Evolutionary conservation across 30 jellyfish, hydroid and myxozoan species (phyloP).

Genomic region (Pelagia noctiluca): DNA sequence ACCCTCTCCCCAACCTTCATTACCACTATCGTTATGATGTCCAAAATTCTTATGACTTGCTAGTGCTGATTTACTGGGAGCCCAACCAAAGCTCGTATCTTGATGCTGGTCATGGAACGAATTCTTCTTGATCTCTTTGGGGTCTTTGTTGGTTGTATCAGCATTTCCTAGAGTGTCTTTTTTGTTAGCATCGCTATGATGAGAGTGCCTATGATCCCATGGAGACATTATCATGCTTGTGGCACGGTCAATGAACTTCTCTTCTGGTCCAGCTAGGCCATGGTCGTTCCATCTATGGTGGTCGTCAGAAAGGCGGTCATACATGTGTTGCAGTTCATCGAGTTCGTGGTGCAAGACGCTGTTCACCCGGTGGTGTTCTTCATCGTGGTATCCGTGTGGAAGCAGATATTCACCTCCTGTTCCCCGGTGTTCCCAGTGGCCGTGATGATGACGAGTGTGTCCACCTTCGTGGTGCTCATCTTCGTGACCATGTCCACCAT

Average conservation of each 20-base stretch:
- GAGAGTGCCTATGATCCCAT: slow-evolving; percentile 51
- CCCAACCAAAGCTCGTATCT: neutral
- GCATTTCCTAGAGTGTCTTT: slow-evolving; percentile 24
- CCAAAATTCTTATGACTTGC: neutral
- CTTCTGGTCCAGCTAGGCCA: slow-evolving; percentile 79
- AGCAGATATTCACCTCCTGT: slow-evolving; percentile 71
- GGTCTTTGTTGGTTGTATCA: slow-evolving; percentile 13
- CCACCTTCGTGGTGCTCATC: slow-evolving; percentile 8
- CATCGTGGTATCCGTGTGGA: slow-evolving; percentile 61
- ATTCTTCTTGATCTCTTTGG: neutral
- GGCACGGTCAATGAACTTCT: slow-evolving; percentile 73
- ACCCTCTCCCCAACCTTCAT: neutral
- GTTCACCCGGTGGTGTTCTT: slow-evolving; percentile 62
- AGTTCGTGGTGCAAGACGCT: slow-evolving; percentile 53
- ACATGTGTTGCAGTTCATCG: slow-evolving; percentile 53
- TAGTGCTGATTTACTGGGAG: slow-evolving; percentile 11
- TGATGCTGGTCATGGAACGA: neutral
- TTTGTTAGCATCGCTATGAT: slow-evolving; percentile 45
- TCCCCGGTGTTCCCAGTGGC: slow-evolving; percentile 63
- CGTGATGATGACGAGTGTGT: slow-evolving; percentile 6
- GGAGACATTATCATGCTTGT: slow-evolving; percentile 68
- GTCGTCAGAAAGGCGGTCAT: slow-evolving; percentile 58
- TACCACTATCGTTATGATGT: neutral
- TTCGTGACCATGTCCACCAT: slow-evolving; percentile 24
- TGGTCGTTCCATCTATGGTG: slow-evolving; percentile 57